Conservation (phyloP, 2,113 vertebrate species). For the Apodemus speciosus region DNA sequence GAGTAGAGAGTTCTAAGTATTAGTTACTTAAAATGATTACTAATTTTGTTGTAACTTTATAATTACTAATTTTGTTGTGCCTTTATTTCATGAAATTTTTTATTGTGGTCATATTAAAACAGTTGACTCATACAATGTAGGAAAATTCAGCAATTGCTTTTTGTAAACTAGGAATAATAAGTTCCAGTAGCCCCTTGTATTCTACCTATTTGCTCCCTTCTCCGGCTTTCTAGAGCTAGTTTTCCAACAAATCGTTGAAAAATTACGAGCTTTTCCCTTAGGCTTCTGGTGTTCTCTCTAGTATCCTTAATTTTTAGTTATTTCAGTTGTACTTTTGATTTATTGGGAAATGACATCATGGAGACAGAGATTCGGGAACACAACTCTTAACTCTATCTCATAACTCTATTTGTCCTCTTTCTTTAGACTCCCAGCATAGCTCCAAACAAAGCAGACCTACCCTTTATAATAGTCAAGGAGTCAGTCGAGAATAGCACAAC, state of each 20-base stretch:
- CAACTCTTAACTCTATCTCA: background rate
- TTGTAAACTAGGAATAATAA: background rate
- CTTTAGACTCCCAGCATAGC: background rate
- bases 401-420: background rate
- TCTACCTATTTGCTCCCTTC: background rate
- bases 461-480: background rate
- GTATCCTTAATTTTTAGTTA: background rate
- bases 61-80: background rate
- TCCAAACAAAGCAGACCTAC: background rate
- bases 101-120: background rate
- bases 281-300: background rate
- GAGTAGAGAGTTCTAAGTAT: background rate
- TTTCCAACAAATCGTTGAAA: background rate
- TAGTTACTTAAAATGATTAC: background rate
- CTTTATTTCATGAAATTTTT: background rate
- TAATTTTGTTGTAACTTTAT: background rate
- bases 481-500: constrained; percentile 19
- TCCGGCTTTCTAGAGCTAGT: background rate
- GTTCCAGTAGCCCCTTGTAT: background rate
- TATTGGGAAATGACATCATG: background rate
- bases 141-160: background rate
- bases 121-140: background rate
- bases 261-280: background rate
- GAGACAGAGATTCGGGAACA: background rate
- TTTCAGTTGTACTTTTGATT: background rate